phyloP scores from a whole-genome alignment of 2,797 vertebrate genomes.

The Enteromius thamalakanensis region DNA sequence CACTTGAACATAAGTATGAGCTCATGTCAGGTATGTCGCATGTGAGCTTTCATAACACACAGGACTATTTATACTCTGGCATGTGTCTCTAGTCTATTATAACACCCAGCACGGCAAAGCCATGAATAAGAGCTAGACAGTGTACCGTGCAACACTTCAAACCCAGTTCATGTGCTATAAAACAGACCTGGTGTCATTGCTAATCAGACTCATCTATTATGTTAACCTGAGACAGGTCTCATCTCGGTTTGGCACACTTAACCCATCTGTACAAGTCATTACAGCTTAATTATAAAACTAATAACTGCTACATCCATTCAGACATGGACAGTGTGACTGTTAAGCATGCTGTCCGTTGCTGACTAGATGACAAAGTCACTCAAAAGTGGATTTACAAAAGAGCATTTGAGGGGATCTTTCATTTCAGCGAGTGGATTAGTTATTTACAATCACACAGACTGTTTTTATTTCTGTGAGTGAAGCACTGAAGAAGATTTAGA shows the following conservation, averaged over 20 bases:
- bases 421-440: background rate
- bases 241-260: conserved; percentile 41
- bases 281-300: conserved; percentile 65
- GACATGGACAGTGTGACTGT: conserved; percentile 56
- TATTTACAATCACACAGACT: background rate
- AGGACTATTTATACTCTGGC: conserved; percentile 61
- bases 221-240: conserved; percentile 42
- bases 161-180: conserved; percentile 41
- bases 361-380: conserved; percentile 8
- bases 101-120: conserved; percentile 22
- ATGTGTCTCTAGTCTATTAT: conserved; percentile 49
- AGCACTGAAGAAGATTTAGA: background rate
- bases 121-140: conserved; percentile 31
- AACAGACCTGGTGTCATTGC: conserved; percentile 57
- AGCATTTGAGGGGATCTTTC: background rate
- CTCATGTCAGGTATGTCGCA: conserved; percentile 26
- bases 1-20: conserved; percentile 5
- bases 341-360: background rate
- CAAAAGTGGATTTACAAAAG: background rate
- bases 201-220: conserved; percentile 64
- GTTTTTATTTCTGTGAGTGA: background rate
- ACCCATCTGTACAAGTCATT: conserved; percentile 58
- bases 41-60: conserved; percentile 44
- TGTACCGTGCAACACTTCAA: background rate
- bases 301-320: conserved; percentile 53